Conservation (phyloP, 1,140 invertebrate species). For the Diabrotica undecimpunctata region DNA sequence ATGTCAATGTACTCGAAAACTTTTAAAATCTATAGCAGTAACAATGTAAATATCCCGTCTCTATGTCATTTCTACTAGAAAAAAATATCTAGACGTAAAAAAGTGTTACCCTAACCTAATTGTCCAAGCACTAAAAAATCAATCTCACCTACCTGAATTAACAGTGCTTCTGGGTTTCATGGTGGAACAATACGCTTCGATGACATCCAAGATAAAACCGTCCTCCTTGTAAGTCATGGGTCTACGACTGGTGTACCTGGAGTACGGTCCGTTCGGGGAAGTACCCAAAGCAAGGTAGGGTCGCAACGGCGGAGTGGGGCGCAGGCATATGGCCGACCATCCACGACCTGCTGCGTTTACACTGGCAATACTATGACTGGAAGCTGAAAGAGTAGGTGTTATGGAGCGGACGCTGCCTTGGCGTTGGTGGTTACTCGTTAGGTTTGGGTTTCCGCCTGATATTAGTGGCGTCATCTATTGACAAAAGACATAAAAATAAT, state of each 20-base stretch:
- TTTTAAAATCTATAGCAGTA: too few relatives aligned
- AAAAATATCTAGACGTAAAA: too few relatives aligned
- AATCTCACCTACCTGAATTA: constrained; percentile 69
- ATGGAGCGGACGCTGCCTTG: constrained; percentile 23
- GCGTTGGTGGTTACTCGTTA: constrained; percentile 18
- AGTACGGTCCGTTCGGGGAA: constrained; percentile 49
- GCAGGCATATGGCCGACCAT: constrained; percentile 75
- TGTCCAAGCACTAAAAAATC: too few relatives aligned
- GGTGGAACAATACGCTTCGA: constrained; percentile 89
- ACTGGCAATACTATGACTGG: constrained; percentile 30
- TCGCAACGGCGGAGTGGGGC: constrained; percentile 73
- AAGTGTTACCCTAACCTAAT: too few relatives aligned
- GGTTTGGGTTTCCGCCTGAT: constrained; percentile 26
- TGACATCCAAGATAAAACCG: constrained; percentile 87
- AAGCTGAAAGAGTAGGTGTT: constrained; percentile 28
- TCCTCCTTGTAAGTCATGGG: constrained; percentile 82
- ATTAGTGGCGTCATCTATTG: constrained; percentile 54
- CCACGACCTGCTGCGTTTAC: constrained; percentile 42
- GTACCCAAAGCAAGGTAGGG: constrained; percentile 54
- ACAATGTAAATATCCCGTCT: too few relatives aligned
- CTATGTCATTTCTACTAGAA: too few relatives aligned
- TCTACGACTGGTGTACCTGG: constrained; percentile 49
- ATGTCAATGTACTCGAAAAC: too few relatives aligned
- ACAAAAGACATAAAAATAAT: constrained; percentile 4
- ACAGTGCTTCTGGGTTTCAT: constrained; percentile 68